Percentiles rank a stretch among this genome's conserved stretches.
Conservation (phyloP, 2,113 vertebrate genomes). For the Smithornis capensis region DNA sequence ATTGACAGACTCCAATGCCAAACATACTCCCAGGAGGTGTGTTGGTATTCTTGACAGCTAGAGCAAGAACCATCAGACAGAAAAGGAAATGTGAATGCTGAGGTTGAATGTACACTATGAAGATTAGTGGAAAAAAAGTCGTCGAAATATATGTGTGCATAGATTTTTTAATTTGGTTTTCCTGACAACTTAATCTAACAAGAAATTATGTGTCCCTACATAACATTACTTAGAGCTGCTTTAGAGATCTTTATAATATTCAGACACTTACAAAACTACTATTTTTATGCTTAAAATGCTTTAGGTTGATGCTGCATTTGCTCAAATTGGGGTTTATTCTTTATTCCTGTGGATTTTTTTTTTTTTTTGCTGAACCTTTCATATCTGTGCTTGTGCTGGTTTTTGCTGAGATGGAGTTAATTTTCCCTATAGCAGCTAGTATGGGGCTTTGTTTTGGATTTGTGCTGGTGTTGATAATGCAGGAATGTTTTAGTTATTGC, state of each 20-base stretch:
- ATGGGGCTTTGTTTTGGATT: neutral
- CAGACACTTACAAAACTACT: neutral
- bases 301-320: neutral
- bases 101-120: neutral
- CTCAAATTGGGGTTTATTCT: neutral
- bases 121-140: neutral
- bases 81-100: neutral
- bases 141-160: neutral
- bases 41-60: neutral
- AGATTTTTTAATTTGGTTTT: neutral
- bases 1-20: neutral
- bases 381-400: neutral
- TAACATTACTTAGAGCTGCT: neutral
- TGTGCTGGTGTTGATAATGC: neutral
- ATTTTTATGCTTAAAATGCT: neutral
- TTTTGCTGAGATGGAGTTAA: neutral
- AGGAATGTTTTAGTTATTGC: neutral
- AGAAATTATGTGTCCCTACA: neutral
- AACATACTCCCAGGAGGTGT: fast-evolving
- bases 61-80: neutral
- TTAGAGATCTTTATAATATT: neutral
- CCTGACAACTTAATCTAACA: neutral
- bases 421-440: neutral
- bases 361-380: neutral
- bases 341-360: neutral